Evolutionary conservation across 2,113 vertebrate genomes (phyloP).

Genomic region (Strigops habroptila): DNA sequence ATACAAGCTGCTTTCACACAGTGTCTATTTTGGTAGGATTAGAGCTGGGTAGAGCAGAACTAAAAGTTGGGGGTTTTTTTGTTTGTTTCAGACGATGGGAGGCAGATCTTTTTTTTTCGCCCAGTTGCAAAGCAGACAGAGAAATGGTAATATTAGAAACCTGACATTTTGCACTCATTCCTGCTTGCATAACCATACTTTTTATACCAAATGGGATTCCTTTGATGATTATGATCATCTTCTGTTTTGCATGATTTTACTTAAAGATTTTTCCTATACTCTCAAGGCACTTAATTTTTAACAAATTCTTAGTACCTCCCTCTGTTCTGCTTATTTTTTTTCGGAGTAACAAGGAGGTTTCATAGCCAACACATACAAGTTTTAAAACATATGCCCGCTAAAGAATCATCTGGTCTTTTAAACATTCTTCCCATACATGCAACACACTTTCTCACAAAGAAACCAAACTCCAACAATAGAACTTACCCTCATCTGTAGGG

Average conservation of each 20-base stretch:
- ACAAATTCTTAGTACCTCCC: not conserved
- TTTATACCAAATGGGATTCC: not conserved
- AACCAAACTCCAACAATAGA: not conserved
- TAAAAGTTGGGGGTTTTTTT: not conserved
- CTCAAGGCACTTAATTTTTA: not conserved
- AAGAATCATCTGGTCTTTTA: not conserved
- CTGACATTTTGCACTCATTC: constrained; percentile 27
- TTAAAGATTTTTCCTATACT: not conserved
- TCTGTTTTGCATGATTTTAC: not conserved
- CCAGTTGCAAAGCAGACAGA: not conserved
- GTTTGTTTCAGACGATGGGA: not conserved
- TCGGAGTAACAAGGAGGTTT: not conserved
- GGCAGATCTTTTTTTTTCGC: not conserved
- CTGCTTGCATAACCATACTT: constrained; percentile 14
- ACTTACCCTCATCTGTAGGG: constrained; percentile 95
- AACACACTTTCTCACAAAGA: not conserved
- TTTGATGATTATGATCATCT: not conserved
- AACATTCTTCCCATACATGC: not conserved
- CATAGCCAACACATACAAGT: not conserved
- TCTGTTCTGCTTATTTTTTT: not conserved
- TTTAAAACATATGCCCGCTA: not conserved
- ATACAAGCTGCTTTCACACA: not conserved
- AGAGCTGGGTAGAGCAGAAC: not conserved
- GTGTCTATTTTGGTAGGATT: not conserved
- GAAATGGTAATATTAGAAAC: constrained; percentile 28